Conservation (phyloP, 2,888 invertebrate species). For the Baccha elongata region DNA sequence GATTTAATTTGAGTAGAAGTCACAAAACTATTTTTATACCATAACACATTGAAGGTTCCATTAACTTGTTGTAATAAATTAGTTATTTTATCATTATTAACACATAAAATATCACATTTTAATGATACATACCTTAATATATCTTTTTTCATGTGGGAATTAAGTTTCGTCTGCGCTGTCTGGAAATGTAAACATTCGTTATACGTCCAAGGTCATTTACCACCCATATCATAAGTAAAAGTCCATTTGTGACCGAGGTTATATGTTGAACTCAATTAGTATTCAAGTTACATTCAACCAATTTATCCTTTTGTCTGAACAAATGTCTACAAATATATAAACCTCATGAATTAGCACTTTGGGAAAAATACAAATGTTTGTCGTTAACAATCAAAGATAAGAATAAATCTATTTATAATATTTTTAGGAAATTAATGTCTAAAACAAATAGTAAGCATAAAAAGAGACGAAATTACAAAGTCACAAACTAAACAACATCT, state of each 20-base stretch:
- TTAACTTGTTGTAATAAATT: too few relatives aligned
- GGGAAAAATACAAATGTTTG: neutral
- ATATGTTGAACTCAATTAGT: neutral
- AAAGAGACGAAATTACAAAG: too few relatives aligned
- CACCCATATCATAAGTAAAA: neutral
- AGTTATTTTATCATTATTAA: too few relatives aligned
- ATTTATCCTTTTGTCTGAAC: conserved; percentile 8
- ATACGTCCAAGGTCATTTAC: neutral
- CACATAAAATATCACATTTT: too few relatives aligned
- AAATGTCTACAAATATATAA: conserved; percentile 12
- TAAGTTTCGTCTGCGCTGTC: neutral
- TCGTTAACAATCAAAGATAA: neutral
- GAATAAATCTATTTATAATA: too few relatives aligned
- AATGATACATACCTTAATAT: too few relatives aligned
- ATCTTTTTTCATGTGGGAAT: neutral
- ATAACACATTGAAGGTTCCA: too few relatives aligned
- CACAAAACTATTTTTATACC: too few relatives aligned
- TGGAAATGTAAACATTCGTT: neutral
- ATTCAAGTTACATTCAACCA: conserved; percentile 6
- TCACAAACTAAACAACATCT: too few relatives aligned
- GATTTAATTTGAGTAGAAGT: too few relatives aligned
- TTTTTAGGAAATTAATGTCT: too few relatives aligned
- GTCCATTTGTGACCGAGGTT: neutral
- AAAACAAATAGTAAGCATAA: too few relatives aligned
- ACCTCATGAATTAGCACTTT: conserved; percentile 3